phyloP scores from a whole-genome alignment of 2,888 invertebrate genomes.

The Lycophotia porphyrea region DNA sequence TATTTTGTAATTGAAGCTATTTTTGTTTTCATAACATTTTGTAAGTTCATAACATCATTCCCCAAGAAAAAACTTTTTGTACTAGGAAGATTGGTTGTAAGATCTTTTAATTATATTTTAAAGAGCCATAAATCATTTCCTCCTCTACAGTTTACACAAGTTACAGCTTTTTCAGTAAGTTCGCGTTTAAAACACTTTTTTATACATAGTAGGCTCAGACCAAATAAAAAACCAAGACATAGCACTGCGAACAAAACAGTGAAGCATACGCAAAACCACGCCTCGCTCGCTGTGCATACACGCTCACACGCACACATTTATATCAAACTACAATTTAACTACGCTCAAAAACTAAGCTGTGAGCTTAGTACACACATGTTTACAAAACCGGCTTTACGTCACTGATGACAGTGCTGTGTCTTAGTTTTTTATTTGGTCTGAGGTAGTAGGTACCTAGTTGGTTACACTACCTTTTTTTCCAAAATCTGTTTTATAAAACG shows the following conservation, averaged over 20 bases:
- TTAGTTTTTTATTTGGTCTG: too few species aligned
- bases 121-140: neutral
- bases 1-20: neutral
- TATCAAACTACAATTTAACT: too few species aligned
- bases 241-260: too few species aligned
- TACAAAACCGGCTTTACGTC: too few species aligned
- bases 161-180: neutral
- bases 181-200: neutral
- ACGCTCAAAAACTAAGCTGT: too few species aligned
- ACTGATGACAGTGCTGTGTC: too few species aligned
- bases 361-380: too few species aligned
- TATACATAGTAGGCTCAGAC: too few species aligned
- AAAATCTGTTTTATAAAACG: neutral
- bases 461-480: neutral
- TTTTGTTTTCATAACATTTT: neutral
- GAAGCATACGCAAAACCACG: too few species aligned
- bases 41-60: neutral
- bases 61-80: neutral
- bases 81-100: neutral
- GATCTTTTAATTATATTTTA: neutral
- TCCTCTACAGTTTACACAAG: neutral
- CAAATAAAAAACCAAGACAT: too few species aligned
- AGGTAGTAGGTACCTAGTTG: neutral
- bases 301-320: too few species aligned
- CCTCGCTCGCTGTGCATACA: too few species aligned